These are phyloP conservation scores for Operophtera brumata DNA, from an alignment of 2,888 invertebrate genomes.

Conservation along the genomic window DNA sequence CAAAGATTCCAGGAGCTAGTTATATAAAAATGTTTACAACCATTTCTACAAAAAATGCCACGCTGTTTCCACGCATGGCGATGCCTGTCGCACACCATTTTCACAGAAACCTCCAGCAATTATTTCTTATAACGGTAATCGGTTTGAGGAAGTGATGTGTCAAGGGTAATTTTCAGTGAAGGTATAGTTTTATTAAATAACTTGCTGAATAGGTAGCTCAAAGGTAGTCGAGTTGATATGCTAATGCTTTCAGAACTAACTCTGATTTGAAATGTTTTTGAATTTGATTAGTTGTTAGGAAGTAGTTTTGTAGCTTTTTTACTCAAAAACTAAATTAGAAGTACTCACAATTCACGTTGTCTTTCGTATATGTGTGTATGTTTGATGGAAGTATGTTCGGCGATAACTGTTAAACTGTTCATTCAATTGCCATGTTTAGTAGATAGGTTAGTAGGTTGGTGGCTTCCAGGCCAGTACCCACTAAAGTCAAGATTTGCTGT, in stretches of 20 bases:
- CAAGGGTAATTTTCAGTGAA: conserved; percentile 46
- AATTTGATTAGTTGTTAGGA: background rate
- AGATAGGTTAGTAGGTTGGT: no score
- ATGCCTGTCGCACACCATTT: conserved; percentile 32
- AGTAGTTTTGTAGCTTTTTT: background rate
- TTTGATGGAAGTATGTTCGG: no score
- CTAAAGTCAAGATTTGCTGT: no score
- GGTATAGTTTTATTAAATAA: conserved; percentile 19
- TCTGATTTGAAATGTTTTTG: conserved; percentile 16
- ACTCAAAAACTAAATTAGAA: no score
- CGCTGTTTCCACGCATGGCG: conserved; percentile 46
- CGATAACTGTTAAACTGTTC: no score
- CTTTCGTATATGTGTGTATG: no score
- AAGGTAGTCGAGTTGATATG: conserved; percentile 3
- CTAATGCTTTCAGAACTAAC: conserved; percentile 14
- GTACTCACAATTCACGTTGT: no score
- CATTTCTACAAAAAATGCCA: conserved; percentile 38
- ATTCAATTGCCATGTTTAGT: no score
- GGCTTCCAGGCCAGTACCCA: no score
- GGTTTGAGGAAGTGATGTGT: conserved; percentile 41
- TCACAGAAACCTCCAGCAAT: conserved; percentile 46
- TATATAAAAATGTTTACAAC: conserved; percentile 5
- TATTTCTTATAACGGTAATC: conserved; percentile 50
- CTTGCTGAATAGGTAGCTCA: background rate
- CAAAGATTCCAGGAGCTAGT: conserved; percentile 43